Conservation (phyloP, 2,888 invertebrate species). For the Dynastes maya region DNA sequence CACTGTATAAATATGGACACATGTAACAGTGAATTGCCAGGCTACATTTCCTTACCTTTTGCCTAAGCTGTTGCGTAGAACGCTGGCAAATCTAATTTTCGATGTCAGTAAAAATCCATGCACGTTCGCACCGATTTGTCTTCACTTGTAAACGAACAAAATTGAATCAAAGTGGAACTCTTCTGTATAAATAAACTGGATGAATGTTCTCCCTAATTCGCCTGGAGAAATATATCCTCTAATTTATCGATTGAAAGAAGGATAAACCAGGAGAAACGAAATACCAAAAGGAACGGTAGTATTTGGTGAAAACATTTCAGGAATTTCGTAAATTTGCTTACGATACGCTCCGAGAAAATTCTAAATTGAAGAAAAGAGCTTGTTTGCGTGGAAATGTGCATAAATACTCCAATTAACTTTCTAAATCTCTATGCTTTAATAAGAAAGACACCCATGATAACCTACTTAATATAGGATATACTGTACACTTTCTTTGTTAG, state of each 20-base stretch:
- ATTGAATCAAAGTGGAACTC: not conserved
- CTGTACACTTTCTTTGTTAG: not conserved
- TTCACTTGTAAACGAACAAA: not conserved
- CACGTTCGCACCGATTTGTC: conserved; percentile 3
- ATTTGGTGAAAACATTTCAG: too few species aligned
- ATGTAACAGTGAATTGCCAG: not conserved
- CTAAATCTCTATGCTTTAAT: too few species aligned
- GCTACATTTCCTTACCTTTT: not conserved
- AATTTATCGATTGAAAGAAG: too few species aligned
- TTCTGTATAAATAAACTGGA: not conserved
- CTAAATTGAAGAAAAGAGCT: too few species aligned
- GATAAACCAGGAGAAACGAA: too few species aligned
- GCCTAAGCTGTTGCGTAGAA: not conserved
- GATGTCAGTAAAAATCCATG: not conserved
- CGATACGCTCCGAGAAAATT: too few species aligned
- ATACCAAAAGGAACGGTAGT: too few species aligned
- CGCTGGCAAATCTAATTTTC: not conserved
- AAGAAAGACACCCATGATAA: too few species aligned
- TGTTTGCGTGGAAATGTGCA: too few species aligned
- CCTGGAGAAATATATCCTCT: not conserved
- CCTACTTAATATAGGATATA: too few species aligned
- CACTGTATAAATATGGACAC: not conserved
- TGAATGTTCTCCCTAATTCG: not conserved
- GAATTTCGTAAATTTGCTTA: too few species aligned
- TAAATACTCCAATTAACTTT: too few species aligned